Conservation (phyloP, 2,797 vertebrate species). For the Semotilus atromaculatus region DNA sequence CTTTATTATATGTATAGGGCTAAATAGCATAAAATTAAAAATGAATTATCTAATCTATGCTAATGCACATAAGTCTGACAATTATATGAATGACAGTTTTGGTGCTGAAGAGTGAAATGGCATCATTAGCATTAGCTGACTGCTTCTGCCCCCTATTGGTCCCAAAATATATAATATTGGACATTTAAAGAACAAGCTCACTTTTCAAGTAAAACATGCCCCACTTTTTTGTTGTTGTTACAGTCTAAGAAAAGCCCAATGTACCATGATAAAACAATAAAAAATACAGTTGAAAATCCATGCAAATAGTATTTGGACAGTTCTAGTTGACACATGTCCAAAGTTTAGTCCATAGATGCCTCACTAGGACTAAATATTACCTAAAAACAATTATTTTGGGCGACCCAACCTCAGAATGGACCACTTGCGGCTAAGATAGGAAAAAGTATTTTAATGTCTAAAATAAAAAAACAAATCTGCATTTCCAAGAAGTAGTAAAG, state of each 20-base stretch:
- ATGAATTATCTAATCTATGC: background rate
- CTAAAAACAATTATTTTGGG: background rate
- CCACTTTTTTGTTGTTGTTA: background rate
- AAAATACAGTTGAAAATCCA: background rate
- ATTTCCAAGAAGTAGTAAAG: background rate
- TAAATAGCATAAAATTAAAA: background rate
- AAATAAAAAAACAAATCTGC: background rate
- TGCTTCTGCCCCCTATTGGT: constrained; percentile 72
- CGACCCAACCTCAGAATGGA: background rate
- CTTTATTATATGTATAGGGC: background rate
- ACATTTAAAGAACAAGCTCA: background rate
- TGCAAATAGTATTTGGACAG: background rate
- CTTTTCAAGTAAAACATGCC: background rate
- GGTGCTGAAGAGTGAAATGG: background rate
- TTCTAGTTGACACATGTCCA: background rate
- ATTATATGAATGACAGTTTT: background rate
- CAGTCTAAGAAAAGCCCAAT: too few species aligned
- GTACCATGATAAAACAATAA: background rate
- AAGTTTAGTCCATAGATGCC: background rate
- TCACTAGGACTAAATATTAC: background rate
- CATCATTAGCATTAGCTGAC: constrained; percentile 50
- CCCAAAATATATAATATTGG: too few species aligned
- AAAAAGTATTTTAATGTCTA: background rate
- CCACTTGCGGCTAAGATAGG: background rate
- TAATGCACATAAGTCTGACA: background rate